These are phyloP conservation scores for Clarias magur DNA, from an alignment of 2,113 vertebrate species.

Conservation along the genomic window DNA sequence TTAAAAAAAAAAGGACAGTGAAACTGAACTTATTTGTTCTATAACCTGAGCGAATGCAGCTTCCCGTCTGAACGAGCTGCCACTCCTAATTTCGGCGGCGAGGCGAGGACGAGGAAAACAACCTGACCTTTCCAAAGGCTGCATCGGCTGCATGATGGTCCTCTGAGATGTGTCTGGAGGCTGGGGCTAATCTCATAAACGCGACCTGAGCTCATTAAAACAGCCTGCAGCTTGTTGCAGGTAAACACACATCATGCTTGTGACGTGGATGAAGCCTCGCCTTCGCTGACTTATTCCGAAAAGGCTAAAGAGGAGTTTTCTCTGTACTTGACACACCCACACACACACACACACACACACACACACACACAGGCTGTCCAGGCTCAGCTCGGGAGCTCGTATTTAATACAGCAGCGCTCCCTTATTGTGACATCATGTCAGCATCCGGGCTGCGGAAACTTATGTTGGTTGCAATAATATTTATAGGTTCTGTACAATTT, in stretches of 20 bases:
- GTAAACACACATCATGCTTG: conserved; percentile 24
- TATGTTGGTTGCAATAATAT: not conserved
- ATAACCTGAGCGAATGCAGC: conserved; percentile 6
- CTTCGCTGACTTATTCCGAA: not conserved
- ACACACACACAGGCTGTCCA: not conserved
- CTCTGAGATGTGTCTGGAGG: conserved; percentile 49
- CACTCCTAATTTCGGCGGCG: conserved; percentile 18
- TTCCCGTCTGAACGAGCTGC: conserved; percentile 34
- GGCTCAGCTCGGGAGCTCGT: not conserved
- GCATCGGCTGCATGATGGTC: conserved; percentile 20
- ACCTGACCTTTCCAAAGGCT: conserved; percentile 52
- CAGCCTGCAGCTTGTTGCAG: conserved; percentile 38
- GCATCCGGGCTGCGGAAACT: not conserved
- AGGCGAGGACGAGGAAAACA: conserved; percentile 49
- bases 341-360: too few species aligned
- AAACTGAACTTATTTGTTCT: not conserved
- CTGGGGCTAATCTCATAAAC: conserved; percentile 49
- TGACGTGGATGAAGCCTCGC: conserved; percentile 21
- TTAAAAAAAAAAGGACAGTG: too few species aligned
- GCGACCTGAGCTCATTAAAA: conserved; percentile 46
- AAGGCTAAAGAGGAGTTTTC: conserved; percentile 4
- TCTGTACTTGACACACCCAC: not conserved
- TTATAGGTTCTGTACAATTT: not conserved
- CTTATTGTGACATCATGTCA: not conserved
- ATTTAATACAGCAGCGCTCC: not conserved